Conservation (phyloP, 2,888 invertebrate species). For the Atethmia centrago region DNA sequence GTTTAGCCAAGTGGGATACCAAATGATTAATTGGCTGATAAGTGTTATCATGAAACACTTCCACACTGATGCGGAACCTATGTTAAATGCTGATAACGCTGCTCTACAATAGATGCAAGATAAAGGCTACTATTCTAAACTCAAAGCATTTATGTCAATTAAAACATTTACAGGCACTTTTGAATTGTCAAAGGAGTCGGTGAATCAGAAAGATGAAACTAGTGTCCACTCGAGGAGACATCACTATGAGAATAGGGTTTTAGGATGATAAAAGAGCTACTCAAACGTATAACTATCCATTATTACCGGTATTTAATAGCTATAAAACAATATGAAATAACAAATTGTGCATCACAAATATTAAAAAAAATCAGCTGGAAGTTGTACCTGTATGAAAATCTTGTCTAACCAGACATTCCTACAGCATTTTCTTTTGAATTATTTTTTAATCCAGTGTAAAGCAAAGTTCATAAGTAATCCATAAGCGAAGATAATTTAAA, state of each 20-base stretch:
- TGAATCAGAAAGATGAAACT: no score
- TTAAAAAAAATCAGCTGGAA: background rate
- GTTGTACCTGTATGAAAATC: background rate
- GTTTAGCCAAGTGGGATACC: background rate
- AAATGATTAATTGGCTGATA: conserved; percentile 17
- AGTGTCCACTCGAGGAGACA: no score
- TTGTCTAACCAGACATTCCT: background rate
- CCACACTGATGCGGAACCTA: background rate
- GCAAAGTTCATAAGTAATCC: background rate
- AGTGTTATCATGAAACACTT: conserved; percentile 14
- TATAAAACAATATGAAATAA: background rate
- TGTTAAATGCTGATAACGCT: background rate
- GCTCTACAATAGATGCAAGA: background rate
- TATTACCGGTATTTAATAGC: background rate
- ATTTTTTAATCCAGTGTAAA: background rate
- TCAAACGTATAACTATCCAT: background rate
- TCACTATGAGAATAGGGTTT: background rate
- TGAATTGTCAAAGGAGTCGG: no score
- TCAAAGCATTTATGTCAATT: no score
- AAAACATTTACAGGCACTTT: no score
- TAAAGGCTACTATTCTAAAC: background rate
- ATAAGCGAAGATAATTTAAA: conserved; percentile 11
- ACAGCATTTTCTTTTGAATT: background rate
- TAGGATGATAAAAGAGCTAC: background rate
- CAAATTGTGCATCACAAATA: background rate